Percentiles rank a stretch among this genome's conserved stretches.
Conservation (phyloP, 2,888 invertebrate genomes). For the Mechanitis mazaeus region DNA sequence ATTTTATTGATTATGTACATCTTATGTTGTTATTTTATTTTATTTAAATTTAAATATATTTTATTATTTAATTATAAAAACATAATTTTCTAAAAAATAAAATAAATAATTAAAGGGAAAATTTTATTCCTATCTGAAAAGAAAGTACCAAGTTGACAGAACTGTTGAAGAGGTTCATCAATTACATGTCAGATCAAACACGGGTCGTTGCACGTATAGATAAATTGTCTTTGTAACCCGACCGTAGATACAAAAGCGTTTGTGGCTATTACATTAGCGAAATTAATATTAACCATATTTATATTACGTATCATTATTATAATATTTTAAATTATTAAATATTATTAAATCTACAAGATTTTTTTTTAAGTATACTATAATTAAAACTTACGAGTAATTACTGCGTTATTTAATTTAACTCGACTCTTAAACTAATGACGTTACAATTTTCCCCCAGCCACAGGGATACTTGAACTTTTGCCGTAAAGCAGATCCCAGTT, state of each 20-base stretch:
- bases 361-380: not conserved
- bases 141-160: slow-evolving; percentile 36
- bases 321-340: too few relatives aligned
- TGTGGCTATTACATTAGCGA: slow-evolving; percentile 8
- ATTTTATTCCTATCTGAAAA: not conserved
- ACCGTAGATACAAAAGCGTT: slow-evolving; percentile 9
- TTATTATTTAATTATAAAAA: too few relatives aligned
- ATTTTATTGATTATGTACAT: too few relatives aligned
- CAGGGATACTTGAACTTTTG: slow-evolving; percentile 8
- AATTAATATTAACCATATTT: not conserved
- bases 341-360: not conserved
- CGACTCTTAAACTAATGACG: slow-evolving; percentile 21
- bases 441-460: slow-evolving; percentile 11
- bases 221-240: slow-evolving; percentile 29
- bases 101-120: not conserved
- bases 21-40: too few relatives aligned
- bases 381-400: slow-evolving; percentile 3
- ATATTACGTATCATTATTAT: not conserved
- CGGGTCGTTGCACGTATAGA: slow-evolving; percentile 29
- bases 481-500: slow-evolving; percentile 11
- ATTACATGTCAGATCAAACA: slow-evolving; percentile 50
- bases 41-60: too few relatives aligned
- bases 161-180: slow-evolving; percentile 44
- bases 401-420: slow-evolving; percentile 9
- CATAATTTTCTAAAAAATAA: too few relatives aligned